Conservation (phyloP, 2,888 invertebrate species). For the Endotricha flammealis region DNA sequence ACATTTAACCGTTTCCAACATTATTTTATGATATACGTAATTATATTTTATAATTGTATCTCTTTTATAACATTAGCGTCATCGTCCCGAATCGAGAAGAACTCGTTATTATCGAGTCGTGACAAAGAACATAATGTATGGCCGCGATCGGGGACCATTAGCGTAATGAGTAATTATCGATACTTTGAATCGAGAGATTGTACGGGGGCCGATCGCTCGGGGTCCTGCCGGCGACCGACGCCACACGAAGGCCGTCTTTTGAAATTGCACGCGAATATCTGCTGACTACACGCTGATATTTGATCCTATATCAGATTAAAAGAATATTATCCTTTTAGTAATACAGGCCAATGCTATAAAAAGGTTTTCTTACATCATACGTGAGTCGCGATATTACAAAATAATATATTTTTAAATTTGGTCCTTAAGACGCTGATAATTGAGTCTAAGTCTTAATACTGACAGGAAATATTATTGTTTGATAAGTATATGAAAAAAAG, state of each 20-base stretch:
- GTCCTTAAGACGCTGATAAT: no score
- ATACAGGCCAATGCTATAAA: not conserved
- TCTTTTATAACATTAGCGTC: slow-evolving; percentile 9
- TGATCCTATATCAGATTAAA: slow-evolving; percentile 5
- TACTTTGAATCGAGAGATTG: slow-evolving; percentile 42
- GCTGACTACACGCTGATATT: slow-evolving; percentile 10
- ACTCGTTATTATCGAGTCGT: slow-evolving; percentile 40
- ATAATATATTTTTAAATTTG: no score
- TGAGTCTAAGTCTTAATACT: no score
- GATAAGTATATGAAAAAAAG: no score
- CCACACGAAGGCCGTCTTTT: slow-evolving; percentile 52
- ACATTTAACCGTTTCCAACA: no score
- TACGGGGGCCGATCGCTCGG: slow-evolving; percentile 21
- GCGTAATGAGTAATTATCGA: slow-evolving; percentile 62
- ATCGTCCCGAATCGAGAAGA: slow-evolving; percentile 1
- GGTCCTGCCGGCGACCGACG: slow-evolving; percentile 30
- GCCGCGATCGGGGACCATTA: slow-evolving; percentile 56
- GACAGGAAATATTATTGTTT: no score
- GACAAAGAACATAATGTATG: slow-evolving; percentile 47
- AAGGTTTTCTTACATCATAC: no score
- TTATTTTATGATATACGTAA: no score
- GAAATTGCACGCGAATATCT: slow-evolving; percentile 34
- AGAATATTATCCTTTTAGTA: slow-evolving; percentile 4
- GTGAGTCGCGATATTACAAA: no score
- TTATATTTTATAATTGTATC: not conserved